These are phyloP conservation scores for Sebastes taczanowskii DNA, from an alignment of 2,797 vertebrate genomes.

Conservation along the genomic window DNA sequence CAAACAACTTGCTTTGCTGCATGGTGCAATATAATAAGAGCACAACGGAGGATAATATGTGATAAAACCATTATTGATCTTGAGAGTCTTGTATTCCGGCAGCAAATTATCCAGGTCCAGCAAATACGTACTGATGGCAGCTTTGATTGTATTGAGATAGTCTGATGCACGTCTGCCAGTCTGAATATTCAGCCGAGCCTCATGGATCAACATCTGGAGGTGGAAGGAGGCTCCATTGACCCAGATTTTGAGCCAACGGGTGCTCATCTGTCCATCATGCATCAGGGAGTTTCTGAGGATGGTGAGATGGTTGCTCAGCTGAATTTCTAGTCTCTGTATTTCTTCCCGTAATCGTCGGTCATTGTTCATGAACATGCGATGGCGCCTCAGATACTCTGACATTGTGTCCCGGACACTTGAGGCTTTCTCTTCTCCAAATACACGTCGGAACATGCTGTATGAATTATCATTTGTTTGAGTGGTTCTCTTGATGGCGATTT, in stretches of 20 bases:
- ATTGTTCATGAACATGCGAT: background rate
- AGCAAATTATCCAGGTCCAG: background rate
- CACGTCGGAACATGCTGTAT: background rate
- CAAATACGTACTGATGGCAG: background rate
- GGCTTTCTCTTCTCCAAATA: conserved; percentile 26
- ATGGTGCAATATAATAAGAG: accelerated
- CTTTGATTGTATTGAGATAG: background rate
- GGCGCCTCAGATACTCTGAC: background rate
- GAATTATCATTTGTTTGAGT: accelerated
- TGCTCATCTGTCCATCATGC: background rate
- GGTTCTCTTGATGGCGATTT: accelerated
- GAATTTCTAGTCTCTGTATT: background rate
- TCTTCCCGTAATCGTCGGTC: background rate
- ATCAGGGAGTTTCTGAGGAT: conserved; percentile 4
- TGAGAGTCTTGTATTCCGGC: background rate
- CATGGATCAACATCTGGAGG: conserved; percentile 8
- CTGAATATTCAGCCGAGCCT: background rate
- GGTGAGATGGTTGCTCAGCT: conserved; percentile 8
- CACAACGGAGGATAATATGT: accelerated
- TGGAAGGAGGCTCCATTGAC: background rate
- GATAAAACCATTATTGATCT: background rate
- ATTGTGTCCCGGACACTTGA: conserved; percentile 26
- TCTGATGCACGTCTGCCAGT: too few relatives aligned
- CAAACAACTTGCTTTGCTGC: accelerated
- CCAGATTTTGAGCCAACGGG: conserved; percentile 5